Conservation (phyloP, 1,140 invertebrate species). For the Philopotamus ludificatus region DNA sequence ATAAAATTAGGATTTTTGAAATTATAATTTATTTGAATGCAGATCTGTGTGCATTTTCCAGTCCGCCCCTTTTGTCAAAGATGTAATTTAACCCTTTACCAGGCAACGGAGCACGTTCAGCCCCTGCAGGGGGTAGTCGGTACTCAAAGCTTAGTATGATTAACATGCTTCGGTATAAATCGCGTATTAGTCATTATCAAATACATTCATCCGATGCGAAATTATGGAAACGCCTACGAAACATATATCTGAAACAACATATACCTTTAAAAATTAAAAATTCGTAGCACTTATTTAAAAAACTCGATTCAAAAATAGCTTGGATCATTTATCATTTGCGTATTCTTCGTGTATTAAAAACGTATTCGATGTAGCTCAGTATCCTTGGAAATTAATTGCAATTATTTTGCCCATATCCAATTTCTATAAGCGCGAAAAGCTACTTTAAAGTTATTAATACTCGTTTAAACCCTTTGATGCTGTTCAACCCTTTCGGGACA, state of each 20-base stretch:
- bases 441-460: slow-evolving; percentile 24
- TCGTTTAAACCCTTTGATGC: slow-evolving; percentile 33
- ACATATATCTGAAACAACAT: too few species aligned
- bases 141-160: slow-evolving; percentile 18
- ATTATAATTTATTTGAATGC: too few species aligned
- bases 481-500: slow-evolving; percentile 10
- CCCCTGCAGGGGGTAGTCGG: not conserved
- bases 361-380: too few species aligned
- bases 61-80: not conserved
- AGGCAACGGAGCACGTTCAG: not conserved
- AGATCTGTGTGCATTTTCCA: not conserved
- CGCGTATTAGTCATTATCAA: slow-evolving; percentile 41
- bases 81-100: slow-evolving; percentile 31
- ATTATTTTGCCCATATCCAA: too few species aligned
- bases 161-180: slow-evolving; percentile 38
- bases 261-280: too few species aligned
- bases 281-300: too few species aligned
- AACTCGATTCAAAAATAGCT: too few species aligned
- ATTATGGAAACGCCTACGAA: slow-evolving; percentile 21
- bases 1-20: too few species aligned
- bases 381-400: too few species aligned
- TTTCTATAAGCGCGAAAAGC: too few species aligned
- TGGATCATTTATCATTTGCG: too few species aligned
- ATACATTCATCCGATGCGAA: slow-evolving; percentile 30
- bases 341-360: too few species aligned